A percentile compares a stretch with the other conserved stretches of the same genome.
These are phyloP conservation scores for Atta texana DNA, from an alignment of 1,140 invertebrate species.

Conservation along the genomic window DNA sequence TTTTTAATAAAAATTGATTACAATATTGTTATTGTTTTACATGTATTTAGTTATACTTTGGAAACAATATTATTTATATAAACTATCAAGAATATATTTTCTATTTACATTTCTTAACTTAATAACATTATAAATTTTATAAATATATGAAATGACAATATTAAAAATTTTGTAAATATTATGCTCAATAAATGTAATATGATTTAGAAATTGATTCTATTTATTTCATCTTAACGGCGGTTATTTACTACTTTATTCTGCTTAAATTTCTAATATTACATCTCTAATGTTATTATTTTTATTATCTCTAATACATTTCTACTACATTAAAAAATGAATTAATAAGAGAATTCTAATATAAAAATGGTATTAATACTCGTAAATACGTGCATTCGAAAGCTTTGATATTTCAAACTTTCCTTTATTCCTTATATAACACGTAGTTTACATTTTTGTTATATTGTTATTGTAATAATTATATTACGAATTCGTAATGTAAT, in stretches of 20 bases:
- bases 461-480: neutral
- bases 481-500: neutral
- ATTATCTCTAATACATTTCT: neutral
- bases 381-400: conserved; percentile 35
- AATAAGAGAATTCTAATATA: conserved; percentile 24
- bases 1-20: conserved; percentile 45
- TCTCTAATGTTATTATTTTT: conserved; percentile 1
- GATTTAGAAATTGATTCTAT: conserved; percentile 14
- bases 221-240: neutral
- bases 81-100: conserved; percentile 29
- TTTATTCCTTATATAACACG: conserved; percentile 18
- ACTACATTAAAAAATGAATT: conserved; percentile 18
- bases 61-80: conserved; percentile 14
- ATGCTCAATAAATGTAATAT: too few species aligned
- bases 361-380: conserved; percentile 67
- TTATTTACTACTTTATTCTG: conserved; percentile 9
- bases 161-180: too few species aligned
- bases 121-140: too few species aligned
- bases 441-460: neutral
- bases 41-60: conserved; percentile 55
- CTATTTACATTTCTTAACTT: conserved; percentile 15
- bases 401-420: conserved; percentile 22
- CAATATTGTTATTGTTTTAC: conserved; percentile 1
- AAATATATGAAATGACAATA: too few species aligned
- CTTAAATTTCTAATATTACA: neutral